phyloP scores from a whole-genome alignment of 2,797 vertebrate species.

The Gobio occitaniae region DNA sequence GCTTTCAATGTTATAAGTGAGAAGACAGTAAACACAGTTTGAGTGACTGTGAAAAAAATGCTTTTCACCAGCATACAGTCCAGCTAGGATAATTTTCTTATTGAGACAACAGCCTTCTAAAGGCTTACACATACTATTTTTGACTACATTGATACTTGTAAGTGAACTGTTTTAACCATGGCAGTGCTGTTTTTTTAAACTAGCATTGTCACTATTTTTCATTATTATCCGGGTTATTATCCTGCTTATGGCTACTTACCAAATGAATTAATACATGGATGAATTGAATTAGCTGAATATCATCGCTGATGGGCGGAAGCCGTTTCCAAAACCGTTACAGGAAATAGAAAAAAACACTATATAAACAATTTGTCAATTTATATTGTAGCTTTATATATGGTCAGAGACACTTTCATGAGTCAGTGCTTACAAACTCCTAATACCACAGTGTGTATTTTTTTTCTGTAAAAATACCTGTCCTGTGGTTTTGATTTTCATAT shows the following conservation, averaged over 20 bases:
- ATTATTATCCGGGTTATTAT: neutral
- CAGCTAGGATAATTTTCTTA: constrained; percentile 41
- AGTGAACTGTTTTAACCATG: constrained; percentile 52
- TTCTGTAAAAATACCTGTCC: neutral
- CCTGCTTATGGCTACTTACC: neutral
- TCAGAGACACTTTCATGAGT: neutral
- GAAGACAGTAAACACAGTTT: neutral
- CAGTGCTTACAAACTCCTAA: neutral
- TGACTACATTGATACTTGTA: constrained; percentile 40
- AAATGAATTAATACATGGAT: neutral
- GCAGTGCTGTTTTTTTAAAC: neutral
- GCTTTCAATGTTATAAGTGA: constrained; percentile 8
- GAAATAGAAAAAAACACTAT: neutral
- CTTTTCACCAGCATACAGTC: constrained; percentile 48
- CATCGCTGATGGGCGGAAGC: neutral
- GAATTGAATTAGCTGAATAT: neutral
- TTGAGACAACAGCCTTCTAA: constrained; percentile 39
- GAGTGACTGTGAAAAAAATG: constrained; percentile 2
- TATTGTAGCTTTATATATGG: neutral
- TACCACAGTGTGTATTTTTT: neutral
- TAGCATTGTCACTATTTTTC: neutral
- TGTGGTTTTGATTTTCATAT: constrained; percentile 11
- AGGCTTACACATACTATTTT: constrained; percentile 45
- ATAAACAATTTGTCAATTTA: neutral
- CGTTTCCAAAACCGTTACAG: neutral